These are phyloP conservation scores for Python bivittatus DNA, from an alignment of 2,113 vertebrate species.

Conservation along the genomic window DNA sequence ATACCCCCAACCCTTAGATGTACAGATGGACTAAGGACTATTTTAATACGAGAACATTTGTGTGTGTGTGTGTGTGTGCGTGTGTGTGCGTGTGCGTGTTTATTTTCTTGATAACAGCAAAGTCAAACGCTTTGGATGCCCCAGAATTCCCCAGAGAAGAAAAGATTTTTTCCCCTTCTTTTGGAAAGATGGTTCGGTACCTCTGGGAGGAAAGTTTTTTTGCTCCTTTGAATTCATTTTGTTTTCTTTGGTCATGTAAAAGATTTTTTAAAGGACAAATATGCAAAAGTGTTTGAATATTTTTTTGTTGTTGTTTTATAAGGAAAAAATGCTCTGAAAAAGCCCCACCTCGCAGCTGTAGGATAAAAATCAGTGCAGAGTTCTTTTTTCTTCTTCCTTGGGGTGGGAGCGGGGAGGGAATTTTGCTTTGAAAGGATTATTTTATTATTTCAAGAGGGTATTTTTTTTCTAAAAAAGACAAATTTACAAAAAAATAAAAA, in stretches of 20 bases:
- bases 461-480: constrained; percentile 42
- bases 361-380: constrained; percentile 30
- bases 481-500: constrained; percentile 38
- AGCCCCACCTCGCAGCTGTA: constrained; percentile 27
- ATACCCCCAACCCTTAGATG: constrained; percentile 13
- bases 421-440: constrained; percentile 42
- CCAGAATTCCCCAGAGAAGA: constrained; percentile 22
- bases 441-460: constrained; percentile 35
- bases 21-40: constrained; percentile 40
- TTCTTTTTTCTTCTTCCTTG: constrained; percentile 2
- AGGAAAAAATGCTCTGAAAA: constrained; percentile 33
- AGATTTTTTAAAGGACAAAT: constrained; percentile 53
- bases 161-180: not conserved
- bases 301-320: constrained; percentile 33
- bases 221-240: constrained; percentile 13
- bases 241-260: constrained; percentile 56
- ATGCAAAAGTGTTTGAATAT: constrained; percentile 37
- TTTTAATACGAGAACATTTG: constrained; percentile 49
- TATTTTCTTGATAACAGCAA: constrained; percentile 26
- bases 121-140: constrained; percentile 16
- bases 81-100: constrained; percentile 42
- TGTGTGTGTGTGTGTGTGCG: constrained; percentile 37
- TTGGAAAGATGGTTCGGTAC: constrained; percentile 5
- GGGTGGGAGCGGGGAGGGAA: constrained; percentile 20
- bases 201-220: constrained; percentile 9